phyloP scores from a whole-genome alignment of 2,888 invertebrate species.

The Metallyticus violacea region DNA sequence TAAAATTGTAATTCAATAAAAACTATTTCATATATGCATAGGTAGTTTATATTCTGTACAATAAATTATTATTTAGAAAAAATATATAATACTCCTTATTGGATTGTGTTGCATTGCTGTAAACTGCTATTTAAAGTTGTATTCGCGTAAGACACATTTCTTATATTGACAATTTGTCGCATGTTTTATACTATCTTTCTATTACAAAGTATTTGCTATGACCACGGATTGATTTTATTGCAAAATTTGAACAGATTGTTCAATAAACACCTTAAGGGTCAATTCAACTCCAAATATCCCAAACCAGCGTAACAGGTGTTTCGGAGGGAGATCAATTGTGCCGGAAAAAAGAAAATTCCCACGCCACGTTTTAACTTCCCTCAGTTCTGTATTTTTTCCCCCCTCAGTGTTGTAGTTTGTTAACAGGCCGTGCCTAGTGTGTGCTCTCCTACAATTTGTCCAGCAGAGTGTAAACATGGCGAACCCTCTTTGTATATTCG shows the following conservation, averaged over 20 bases:
- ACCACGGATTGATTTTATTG: no score
- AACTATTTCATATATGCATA: no score
- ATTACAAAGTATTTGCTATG: no score
- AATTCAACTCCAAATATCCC: not conserved
- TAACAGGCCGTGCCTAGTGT: not conserved
- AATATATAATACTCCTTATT: no score
- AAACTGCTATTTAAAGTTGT: no score
- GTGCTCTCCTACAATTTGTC: not conserved
- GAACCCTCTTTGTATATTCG: not conserved
- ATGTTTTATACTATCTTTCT: no score
- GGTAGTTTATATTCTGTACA: no score
- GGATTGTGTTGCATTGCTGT: no score
- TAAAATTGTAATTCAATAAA: no score
- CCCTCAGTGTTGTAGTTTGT: not conserved
- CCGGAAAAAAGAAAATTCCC: not conserved
- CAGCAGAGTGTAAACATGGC: not conserved
- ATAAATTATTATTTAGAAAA: no score
- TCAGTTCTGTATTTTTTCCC: not conserved
- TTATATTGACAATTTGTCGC: no score
- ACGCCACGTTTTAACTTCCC: not conserved
- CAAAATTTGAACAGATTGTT: not conserved
- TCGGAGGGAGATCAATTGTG: not conserved
- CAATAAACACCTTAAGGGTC: not conserved
- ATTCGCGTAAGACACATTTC: no score
- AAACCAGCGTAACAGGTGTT: not conserved